These are phyloP conservation scores for Phataginus tricuspis DNA, from an alignment of 2,797 vertebrate genomes.

Conservation along the genomic window DNA sequence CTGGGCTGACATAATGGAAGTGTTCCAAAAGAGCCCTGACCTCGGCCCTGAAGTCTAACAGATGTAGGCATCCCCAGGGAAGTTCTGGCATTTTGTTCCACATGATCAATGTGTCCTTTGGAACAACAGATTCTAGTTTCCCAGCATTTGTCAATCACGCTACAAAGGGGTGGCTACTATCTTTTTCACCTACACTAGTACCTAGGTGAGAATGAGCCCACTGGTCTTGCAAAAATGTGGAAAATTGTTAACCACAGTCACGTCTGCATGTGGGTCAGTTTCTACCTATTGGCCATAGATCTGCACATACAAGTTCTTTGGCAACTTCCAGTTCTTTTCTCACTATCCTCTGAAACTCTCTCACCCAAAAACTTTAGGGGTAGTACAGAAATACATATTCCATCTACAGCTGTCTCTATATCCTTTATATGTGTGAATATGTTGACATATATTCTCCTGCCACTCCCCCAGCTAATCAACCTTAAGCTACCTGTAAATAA, in stretches of 20 bases:
- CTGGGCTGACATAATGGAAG: background rate
- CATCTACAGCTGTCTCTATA: background rate
- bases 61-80: background rate
- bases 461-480: background rate
- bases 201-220: background rate
- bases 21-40: background rate
- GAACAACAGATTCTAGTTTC: background rate
- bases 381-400: background rate
- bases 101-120: background rate
- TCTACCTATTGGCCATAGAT: background rate
- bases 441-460: background rate
- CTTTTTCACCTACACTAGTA: background rate
- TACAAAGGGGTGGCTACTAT: background rate
- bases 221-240: background rate
- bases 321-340: background rate
- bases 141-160: background rate
- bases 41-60: background rate
- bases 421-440: background rate
- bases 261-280: background rate
- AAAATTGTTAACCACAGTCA: background rate
- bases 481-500: constrained; percentile 25
- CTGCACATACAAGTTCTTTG: background rate
- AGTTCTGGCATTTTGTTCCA: constrained; percentile 30
- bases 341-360: constrained; percentile 18
- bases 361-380: background rate